Conservation (phyloP, 2,113 vertebrate genomes). For the Rattus norvegicus region DNA sequence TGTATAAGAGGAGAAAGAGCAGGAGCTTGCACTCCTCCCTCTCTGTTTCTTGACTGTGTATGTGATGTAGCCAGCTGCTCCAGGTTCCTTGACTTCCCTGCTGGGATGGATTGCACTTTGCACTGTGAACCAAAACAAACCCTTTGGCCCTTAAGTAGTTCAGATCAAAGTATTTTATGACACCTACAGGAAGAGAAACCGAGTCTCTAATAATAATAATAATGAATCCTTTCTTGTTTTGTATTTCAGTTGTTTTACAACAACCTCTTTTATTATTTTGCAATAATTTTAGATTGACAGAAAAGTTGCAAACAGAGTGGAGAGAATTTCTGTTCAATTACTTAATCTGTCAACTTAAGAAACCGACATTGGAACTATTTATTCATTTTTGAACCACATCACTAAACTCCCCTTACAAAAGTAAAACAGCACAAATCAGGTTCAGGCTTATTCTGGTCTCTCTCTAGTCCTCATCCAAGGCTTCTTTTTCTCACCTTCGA, state of each 20-base stretch:
- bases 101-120: neutral
- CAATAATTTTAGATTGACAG: slow-evolving; percentile 44
- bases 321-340: neutral
- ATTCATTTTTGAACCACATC: neutral
- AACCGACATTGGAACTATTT: neutral
- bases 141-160: neutral
- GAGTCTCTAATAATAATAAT: neutral
- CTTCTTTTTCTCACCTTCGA: neutral
- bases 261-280: slow-evolving; percentile 5
- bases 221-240: slow-evolving; percentile 39
- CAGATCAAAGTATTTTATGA: no score
- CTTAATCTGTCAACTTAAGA: slow-evolving; percentile 45
- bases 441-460: neutral
- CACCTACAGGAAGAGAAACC: neutral
- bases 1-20: neutral
- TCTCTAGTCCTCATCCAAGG: neutral
- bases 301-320: slow-evolving; percentile 15
- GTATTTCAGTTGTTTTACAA: neutral
- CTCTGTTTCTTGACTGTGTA: neutral
- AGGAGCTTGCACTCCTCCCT: neutral
- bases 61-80: neutral
- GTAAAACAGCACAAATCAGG: neutral
- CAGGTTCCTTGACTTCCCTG: neutral
- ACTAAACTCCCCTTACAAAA: neutral
- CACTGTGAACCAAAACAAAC: neutral